Base-by-base conservation (phyloP, 1,140 invertebrate species). In the Stratiolaelaps scimitus region DNA sequence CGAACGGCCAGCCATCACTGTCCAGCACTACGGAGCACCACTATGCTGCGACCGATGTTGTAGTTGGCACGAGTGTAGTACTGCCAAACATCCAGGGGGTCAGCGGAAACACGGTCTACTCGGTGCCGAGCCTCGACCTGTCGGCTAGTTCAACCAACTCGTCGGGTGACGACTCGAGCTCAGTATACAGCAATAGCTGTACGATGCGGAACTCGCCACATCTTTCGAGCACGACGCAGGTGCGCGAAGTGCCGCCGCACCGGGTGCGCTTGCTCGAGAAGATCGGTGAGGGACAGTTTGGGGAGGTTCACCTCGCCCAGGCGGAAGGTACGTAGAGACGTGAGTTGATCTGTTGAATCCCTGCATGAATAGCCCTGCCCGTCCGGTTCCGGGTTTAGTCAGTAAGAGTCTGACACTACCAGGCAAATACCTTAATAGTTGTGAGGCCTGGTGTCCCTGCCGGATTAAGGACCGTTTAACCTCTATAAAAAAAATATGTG, bases 271-370 rank as follows among this genome's bases (percentile, higher is more conserved):
- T 87, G 71, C 78, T 88, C 67, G 85, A 89, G 73, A 87, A 85
- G 71, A 78, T 89, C 15, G 88, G 87, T 15, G 81, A 83, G 66
- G 85, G 87, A 47, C 81, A 85, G 70, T 89, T 87, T 73, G 87
- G 87, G 68, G 85, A 89, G 77, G 89, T 92, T 79, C 80, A 79
- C 10, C 34, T 40, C 10, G 34, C 34, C 34, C 34, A 40, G 34
- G 34, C 34, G 34, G 34, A 40, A 40, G 34, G 34, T 40, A 10
- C 34, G 34, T 40, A 40, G n/a, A n/a, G n/a, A n/a, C n/a, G n/a
- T n/a, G n/a, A n/a, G n/a, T n/a, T n/a, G n/a, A n/a, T n/a, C n/a
- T n/a, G n/a, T n/a, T n/a, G n/a, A n/a, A n/a, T n/a, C n/a, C n/a
- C n/a, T n/a, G n/a, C n/a, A n/a, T n/a, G n/a, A n/a, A n/a, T n/a